phyloP scores from a whole-genome alignment of 1,140 invertebrate genomes.

The Listronotus oregonensis region DNA sequence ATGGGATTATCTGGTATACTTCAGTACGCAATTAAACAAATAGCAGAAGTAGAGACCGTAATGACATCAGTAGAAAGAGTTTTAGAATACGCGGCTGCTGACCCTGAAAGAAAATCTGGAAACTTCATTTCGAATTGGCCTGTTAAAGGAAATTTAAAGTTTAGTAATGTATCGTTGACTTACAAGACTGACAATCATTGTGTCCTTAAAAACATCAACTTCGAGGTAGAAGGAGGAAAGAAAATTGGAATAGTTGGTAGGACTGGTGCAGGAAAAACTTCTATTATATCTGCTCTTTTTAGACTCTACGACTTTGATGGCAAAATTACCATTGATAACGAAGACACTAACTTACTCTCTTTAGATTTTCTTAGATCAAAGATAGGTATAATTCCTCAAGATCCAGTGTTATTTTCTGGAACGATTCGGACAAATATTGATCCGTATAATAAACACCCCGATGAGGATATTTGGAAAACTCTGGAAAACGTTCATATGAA shows the following conservation, averaged over 20 bases:
- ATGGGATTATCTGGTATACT: constrained; percentile 64
- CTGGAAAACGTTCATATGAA: background rate
- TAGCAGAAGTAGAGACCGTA: constrained; percentile 69
- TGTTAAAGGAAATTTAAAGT: constrained; percentile 67
- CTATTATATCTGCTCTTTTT: constrained; percentile 74
- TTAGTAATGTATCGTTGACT: constrained; percentile 67
- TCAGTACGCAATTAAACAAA: constrained; percentile 68
- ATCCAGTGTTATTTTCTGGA: no score
- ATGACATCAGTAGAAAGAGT: constrained; percentile 82
- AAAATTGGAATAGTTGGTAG: constrained; percentile 79
- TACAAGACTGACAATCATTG: constrained; percentile 64
- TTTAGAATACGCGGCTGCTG: constrained; percentile 64
- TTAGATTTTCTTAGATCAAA: background rate
- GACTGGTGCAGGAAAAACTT: constrained; percentile 85
- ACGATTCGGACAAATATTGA: no score
- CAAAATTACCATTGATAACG: constrained; percentile 63
- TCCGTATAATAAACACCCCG: no score
- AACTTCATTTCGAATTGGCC: constrained; percentile 69
- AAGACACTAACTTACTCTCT: constrained; percentile 56
- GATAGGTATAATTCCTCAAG: no score
- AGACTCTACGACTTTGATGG: constrained; percentile 62
- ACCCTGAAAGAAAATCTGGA: constrained; percentile 57
- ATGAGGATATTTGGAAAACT: background rate
- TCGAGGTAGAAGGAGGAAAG: constrained; percentile 62
- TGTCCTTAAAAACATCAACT: constrained; percentile 75